Evolutionary conservation across 2,888 invertebrate species (phyloP), one percentile per base, ranked within the genome.

Genomic region (Calliopum simillimum): DNA sequence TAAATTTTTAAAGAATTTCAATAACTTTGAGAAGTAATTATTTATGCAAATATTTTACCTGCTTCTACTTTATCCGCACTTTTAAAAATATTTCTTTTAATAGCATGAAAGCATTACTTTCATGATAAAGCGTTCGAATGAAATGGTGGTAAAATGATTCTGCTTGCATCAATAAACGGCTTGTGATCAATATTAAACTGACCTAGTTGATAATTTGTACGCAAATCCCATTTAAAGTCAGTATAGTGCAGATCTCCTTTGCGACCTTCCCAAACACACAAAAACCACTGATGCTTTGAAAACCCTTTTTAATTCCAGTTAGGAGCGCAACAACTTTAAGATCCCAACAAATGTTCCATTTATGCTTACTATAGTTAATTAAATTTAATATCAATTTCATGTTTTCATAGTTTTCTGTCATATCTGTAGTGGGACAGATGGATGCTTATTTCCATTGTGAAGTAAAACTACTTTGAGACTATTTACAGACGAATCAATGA

Each of bases 401-500:
- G 25, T 61, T 55, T 61, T 61, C 53, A 41, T 44, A 61, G 14
- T 51, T 63, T 56, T 46, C 47, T 43, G 33, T 11, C 59, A 41
- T 56, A 62, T 68, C 53, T 43, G 51, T 62, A 41, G 51, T 23
- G 61, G 53, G 41, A 68, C 55, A 43, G 68, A 62, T 21, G 51
- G 68, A 53, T 68, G 55, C 41, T 68, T 61, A 51, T 67, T 46
- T 47, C 56, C 56, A 46, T 56, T 67, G 16, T 56, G 58, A 14
- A 67, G 53, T 63, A 61, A 61, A 14, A 68, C 51, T 61, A 33
- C 59, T 53, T 61, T 68, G 16, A 68, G 68, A 61, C 61, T 53
- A 51, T 59, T 51, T 21, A 69, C 63, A 63, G 69, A 68, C 53
- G 68, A 33, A 62, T 63, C 62, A 41, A 63, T 69, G 46, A 69